phyloP scores from a whole-genome alignment of 2,888 invertebrate species.

The Salticus scenicus region DNA sequence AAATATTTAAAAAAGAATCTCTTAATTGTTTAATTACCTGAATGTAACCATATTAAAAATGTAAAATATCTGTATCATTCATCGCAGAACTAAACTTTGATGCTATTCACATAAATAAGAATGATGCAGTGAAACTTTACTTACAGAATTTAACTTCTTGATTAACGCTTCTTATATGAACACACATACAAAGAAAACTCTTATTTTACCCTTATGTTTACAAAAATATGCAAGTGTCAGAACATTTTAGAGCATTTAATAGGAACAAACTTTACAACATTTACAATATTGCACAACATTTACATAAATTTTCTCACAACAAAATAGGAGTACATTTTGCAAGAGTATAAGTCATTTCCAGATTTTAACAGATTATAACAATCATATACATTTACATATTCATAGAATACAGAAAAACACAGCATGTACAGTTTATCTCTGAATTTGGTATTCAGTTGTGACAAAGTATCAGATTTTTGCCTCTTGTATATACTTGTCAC shows the following conservation, averaged over 20 bases:
- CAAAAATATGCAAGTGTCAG: slow-evolving; percentile 20
- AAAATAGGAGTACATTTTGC: background rate
- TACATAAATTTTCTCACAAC: slow-evolving; percentile 2
- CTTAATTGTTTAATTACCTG: too few species aligned
- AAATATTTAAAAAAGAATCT: too few species aligned
- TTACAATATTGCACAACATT: slow-evolving; percentile 33
- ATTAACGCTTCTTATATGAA: background rate
- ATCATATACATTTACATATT: background rate
- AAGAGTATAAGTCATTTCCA: background rate
- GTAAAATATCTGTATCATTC: too few species aligned
- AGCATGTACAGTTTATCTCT: background rate
- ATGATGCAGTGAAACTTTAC: background rate
- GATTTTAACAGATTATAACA: background rate
- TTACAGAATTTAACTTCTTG: background rate
- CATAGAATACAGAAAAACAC: background rate
- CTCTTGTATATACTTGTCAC: background rate
- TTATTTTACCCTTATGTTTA: slow-evolving; percentile 14
- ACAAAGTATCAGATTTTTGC: background rate
- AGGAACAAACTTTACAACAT: slow-evolving; percentile 26
- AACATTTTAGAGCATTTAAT: slow-evolving; percentile 13
- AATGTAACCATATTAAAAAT: too few species aligned
- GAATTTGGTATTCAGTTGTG: background rate
- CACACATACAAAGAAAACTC: background rate
- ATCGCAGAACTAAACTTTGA: too few species aligned
- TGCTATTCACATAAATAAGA: background rate